Conservation (phyloP, 2,888 invertebrate species). For the Glyphotaelius pellucidus region DNA sequence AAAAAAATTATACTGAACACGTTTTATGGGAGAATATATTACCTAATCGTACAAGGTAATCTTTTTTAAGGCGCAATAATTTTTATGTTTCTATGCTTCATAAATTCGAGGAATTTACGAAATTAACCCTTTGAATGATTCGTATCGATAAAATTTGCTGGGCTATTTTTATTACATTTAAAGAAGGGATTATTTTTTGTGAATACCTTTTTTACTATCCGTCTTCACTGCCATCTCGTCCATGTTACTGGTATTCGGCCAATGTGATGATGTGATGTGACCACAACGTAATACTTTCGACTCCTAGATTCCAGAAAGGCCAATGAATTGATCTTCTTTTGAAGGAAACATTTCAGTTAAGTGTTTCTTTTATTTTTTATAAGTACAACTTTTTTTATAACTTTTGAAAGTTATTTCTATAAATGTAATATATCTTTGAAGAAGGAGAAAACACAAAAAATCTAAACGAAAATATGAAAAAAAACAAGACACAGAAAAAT, state of each 20-base stretch:
- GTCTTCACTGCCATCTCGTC: background rate
- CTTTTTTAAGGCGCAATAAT: slow-evolving; percentile 48
- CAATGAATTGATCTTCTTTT: no score
- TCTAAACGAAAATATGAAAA: no score
- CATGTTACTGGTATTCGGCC: background rate
- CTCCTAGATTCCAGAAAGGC: no score
- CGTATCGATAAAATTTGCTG: slow-evolving; percentile 2
- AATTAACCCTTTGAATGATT: slow-evolving; percentile 12
- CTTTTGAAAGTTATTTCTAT: no score
- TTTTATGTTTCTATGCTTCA: slow-evolving; percentile 48
- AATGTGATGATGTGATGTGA: no score
- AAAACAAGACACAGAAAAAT: no score
- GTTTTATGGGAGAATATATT: slow-evolving; percentile 55
- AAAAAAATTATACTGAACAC: slow-evolving; percentile 52
- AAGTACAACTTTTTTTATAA: no score
- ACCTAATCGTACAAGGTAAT: slow-evolving; percentile 53
- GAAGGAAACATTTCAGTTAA: no score
- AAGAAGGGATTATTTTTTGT: background rate
- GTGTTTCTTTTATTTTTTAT: no score
- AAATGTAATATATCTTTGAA: no score
- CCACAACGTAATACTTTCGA: no score
- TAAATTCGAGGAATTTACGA: slow-evolving; percentile 38
- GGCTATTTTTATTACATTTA: background rate
- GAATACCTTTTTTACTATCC: background rate
- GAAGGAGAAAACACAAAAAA: no score